Percentiles rank a stretch among this genome's conserved stretches.
Evolutionary conservation across 2,113 vertebrate species (phyloP).

Genomic region (Amblyopsis rosae): DNA sequence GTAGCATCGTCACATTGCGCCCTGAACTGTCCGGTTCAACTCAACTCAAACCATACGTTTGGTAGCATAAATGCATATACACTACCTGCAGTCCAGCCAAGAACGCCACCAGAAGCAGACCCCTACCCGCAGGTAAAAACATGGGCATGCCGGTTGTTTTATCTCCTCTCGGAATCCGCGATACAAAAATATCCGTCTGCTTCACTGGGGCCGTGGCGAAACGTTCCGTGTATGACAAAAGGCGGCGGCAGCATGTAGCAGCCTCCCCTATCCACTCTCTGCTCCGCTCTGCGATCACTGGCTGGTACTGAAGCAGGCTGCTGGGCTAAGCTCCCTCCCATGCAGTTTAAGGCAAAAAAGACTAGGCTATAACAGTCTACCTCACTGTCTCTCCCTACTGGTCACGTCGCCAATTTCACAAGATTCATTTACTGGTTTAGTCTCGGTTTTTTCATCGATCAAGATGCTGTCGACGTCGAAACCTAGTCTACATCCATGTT

Average conservation of each 20-base stretch:
- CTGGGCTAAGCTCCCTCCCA: slow-evolving; percentile 61
- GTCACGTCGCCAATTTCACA: slow-evolving; percentile 61
- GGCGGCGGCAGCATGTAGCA: slow-evolving; percentile 60
- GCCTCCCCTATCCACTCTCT: slow-evolving; percentile 44
- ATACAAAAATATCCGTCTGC: slow-evolving; percentile 55
- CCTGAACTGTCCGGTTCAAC: slow-evolving; percentile 56
- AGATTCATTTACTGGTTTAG: neutral
- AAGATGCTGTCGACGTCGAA: too few relatives aligned
- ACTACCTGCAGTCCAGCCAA: slow-evolving; percentile 76
- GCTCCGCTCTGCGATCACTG: slow-evolving; percentile 52
- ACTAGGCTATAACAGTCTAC: slow-evolving; percentile 23
- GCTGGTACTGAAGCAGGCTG: slow-evolving; percentile 74
- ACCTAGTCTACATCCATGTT: too few relatives aligned
- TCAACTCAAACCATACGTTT: slow-evolving; percentile 23
- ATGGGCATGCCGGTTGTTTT: slow-evolving; percentile 55
- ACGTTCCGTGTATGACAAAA: slow-evolving; percentile 60
- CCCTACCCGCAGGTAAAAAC: slow-evolving; percentile 69
- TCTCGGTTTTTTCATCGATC: neutral
- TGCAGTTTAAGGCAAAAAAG: slow-evolving; percentile 49
- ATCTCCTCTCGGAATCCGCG: slow-evolving; percentile 51
- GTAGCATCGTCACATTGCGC: slow-evolving; percentile 15
- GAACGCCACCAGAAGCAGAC: slow-evolving; percentile 65
- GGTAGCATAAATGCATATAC: slow-evolving; percentile 20
- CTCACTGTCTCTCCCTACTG: slow-evolving; percentile 78
- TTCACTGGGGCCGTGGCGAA: slow-evolving; percentile 45